phyloP scores from a whole-genome alignment of 2,888 invertebrate genomes.

The Oligia latruncula region DNA sequence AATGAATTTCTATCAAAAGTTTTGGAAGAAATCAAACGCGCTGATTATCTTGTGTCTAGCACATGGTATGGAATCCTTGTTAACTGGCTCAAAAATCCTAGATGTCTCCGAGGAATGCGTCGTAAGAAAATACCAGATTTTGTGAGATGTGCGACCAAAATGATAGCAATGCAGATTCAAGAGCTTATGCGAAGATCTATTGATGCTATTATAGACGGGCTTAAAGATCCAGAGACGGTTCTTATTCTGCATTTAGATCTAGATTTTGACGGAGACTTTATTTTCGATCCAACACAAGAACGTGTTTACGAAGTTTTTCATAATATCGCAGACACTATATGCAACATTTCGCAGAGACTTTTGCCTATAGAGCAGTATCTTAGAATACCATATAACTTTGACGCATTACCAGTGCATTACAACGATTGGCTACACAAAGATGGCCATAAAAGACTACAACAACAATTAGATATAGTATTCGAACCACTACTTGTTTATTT shows the following conservation, averaged over 20 bases:
- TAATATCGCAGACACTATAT: slow-evolving; percentile 89
- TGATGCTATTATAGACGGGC: slow-evolving; percentile 90
- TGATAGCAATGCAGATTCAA: slow-evolving; percentile 91
- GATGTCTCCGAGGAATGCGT: slow-evolving; percentile 84
- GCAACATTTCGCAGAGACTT: slow-evolving; percentile 89
- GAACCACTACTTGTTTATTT: slow-evolving; percentile 90
- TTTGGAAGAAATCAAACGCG: slow-evolving; percentile 83
- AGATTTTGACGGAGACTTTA: slow-evolving; percentile 88
- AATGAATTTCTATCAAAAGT: slow-evolving; percentile 78
- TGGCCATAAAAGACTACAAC: slow-evolving; percentile 87
- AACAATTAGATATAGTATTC: slow-evolving; percentile 89
- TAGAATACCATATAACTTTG: slow-evolving; percentile 81
- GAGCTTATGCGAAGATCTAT: slow-evolving; percentile 92
- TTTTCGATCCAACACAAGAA: slow-evolving; percentile 90
- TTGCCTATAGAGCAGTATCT: slow-evolving; percentile 90
- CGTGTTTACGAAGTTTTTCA: slow-evolving; percentile 90
- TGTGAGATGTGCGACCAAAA: slow-evolving; percentile 84
- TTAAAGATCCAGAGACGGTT: slow-evolving; percentile 88
- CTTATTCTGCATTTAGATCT: slow-evolving; percentile 91
- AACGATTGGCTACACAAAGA: slow-evolving; percentile 90
- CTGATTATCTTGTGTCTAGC: slow-evolving; percentile 85
- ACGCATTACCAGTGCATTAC: slow-evolving; percentile 90
- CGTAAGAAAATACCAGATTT: slow-evolving; percentile 81
- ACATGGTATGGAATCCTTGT: slow-evolving; percentile 85
- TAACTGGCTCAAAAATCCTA: slow-evolving; percentile 87